Evolutionary conservation across 1,140 invertebrate species (phyloP), one percentile per base, ranked within the genome.

Genomic region (Steinernema feltiae): DNA sequence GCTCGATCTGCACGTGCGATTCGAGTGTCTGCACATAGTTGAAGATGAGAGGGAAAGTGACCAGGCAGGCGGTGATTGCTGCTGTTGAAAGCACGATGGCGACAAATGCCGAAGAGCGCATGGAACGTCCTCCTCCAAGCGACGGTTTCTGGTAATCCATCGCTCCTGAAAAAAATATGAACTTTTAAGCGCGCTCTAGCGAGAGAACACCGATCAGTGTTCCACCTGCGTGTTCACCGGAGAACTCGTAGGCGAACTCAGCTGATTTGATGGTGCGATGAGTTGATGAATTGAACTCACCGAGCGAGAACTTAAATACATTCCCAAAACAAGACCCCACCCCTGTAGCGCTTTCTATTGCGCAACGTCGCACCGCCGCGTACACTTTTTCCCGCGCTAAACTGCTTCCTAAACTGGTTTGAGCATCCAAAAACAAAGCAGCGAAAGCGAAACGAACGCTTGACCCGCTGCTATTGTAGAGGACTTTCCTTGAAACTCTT

Each of bases 21-120:
- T 80, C 79, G 18, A 80, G 71, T 24, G 79, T 80, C 72, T 80
- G 79, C 31, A 80, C 76, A 46, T 80, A 80, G 76, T 80, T 78
- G 24, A 80, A 74, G 69, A 80, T 76, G 7, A 80, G 71, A 24
- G 79, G 79, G 77, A 80, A 80, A 31, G 79, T 80, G 29, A 80
- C 63, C 30, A 80, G 79, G 63, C 79, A 80, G 75, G 75, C 78
- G 24, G 79, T 80, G 69, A 80, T 74, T 30, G 79, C 79, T 27
- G 80, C 79, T 27, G 79, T 80, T 12, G 75, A 77, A 48, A 80
- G 80, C 12, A 80, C 79, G 31, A 80, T 77, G 15, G 79, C 79
- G 32, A 73, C 78, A 32, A 80, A 80, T 48, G 79, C 79, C n/a
- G 78, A 75, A 15, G 78, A 72, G n/a, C 79, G 53, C 69, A 80